Evolutionary conservation across 1,140 invertebrate genomes (phyloP).

Genomic region (Kradibia gibbosae): DNA sequence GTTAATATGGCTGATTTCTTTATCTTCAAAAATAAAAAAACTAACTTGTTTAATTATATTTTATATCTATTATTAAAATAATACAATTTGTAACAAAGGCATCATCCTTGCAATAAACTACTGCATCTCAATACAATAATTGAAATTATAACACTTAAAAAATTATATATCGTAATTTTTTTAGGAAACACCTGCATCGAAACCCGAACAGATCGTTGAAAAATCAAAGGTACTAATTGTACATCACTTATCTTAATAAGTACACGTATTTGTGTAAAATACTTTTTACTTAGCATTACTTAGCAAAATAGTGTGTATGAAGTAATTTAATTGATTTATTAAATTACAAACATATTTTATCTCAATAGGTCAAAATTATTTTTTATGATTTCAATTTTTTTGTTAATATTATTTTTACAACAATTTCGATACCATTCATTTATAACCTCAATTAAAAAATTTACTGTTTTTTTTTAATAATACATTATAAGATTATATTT

Average conservation of each 20-base stretch:
- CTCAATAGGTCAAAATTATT: not conserved
- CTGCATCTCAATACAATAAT: not conserved
- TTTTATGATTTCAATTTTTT: not conserved
- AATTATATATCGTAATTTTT: slow-evolving; percentile 31
- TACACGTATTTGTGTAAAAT: too few species aligned
- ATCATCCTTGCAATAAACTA: not conserved
- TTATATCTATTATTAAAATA: not conserved
- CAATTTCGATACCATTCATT: too few species aligned
- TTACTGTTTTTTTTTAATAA: too few species aligned
- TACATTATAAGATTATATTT: too few species aligned
- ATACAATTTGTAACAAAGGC: not conserved
- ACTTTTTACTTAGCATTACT: too few species aligned
- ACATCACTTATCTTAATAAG: not conserved
- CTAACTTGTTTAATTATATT: too few species aligned
- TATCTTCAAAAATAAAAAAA: too few species aligned
- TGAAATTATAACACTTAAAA: too few species aligned
- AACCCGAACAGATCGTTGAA: slow-evolving; percentile 48
- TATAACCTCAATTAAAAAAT: too few species aligned
- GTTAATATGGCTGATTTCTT: too few species aligned
- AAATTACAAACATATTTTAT: not conserved
- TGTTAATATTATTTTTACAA: too few species aligned
- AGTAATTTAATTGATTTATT: not conserved
- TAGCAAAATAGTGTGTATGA: not conserved
- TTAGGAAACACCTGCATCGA: slow-evolving; percentile 56
- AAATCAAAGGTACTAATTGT: slow-evolving; percentile 57